Base-by-base conservation (phyloP, 2,888 invertebrate species). In the Mimumesa dahlbomi region DNA sequence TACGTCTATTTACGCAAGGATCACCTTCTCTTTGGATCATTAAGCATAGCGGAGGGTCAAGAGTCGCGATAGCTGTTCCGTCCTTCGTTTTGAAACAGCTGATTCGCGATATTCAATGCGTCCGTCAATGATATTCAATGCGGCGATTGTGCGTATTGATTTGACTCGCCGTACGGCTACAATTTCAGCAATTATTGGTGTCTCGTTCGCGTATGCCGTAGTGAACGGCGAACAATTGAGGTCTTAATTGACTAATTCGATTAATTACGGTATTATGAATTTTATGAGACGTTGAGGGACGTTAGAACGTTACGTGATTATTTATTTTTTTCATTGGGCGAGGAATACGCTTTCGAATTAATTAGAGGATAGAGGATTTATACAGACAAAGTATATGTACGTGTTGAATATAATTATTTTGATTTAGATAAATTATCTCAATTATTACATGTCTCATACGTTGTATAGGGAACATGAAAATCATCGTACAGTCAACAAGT, bases 141-240 rank as follows among this genome's bases (percentile, higher is more conserved):
- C 70, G 62, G 38, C 45, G 70, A 34, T 62, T 71, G 63, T 57
- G n/a, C n/a, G n/a, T n/a, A n/a, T n/a, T n/a, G n/a, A n/a, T n/a
- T n/a, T n/a, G n/a, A 57, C 57, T 61, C 70, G 62, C 61, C 49
- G 54, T 9, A n/a, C 40, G 43, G 42, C 46, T 68, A 69, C 53
- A 40, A 50, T 61, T 54, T 59, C 49, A 54, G 52, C 61, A 56
- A 68, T 67, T 68, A 61, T 57, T 43, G 46, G 31, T 25, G 19
- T 29, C 59, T 54, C 58, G 48, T 58, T 49, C 59, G 48, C 61
- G 68, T 50, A 13, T 49, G 49, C 6, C 42, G 40, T 46, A 43
- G 45, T 22, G 38, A 46, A 38, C 29, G 29, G 34, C 22, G 49
- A 49, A 71, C 57, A 63, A 69, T 72, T 40, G 14, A 38, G 34